Base-by-base conservation (phyloP, 2,113 vertebrate species). In the Cygnus buccinator region DNA sequence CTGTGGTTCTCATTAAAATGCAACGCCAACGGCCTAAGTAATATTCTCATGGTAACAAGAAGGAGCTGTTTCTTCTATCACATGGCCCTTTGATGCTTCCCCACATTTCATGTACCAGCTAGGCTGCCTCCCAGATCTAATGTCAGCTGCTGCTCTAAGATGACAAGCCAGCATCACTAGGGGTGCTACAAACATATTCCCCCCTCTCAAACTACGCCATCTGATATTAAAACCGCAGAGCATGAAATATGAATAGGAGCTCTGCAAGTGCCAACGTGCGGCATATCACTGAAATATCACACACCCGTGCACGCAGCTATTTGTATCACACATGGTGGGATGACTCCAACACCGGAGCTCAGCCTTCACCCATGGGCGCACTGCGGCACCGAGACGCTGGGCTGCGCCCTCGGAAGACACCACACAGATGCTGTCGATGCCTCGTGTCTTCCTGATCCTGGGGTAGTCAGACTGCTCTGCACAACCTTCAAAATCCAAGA, bases 81-180 rank as follows among this genome's bases (percentile, higher is more conserved):
- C 92, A 87, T 65, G 94, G 96, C 95, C 95, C 94, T 97, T 92
- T 87, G 90, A 96, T 89, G 92, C 95, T 92, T 95, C 94, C 89
- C 92, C 80, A 93, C 92, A 93, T 93, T 96, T 93, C 80, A 82
- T 15, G 62, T 82, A 89, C 72, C 92, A 93, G 6, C 86, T 44
- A 92, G 85, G 83, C 88, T 95, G 92, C 92, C 89, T 94, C 89
- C 44, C 94, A 94, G 89, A 96, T 94, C 93, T 89, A 70, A 87
- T 89, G 91, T 93, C 96, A 96, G 89, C 95, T 96, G 92, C 94
- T 93, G 76, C 95, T 95, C 90, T 52, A 46, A 62, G 87, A 90
- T 82, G 95, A 96, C 90, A 96, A 94, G 91, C 94, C 95, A 96
- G 89, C 74, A 89, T 89, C 94, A 79, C 94, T 21, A 95, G 70